A percentile compares a stretch with the other conserved stretches of the same genome.
Evolutionary conservation across 1,140 invertebrate genomes (phyloP).

Genomic region (Luehdorfia chinensis): DNA sequence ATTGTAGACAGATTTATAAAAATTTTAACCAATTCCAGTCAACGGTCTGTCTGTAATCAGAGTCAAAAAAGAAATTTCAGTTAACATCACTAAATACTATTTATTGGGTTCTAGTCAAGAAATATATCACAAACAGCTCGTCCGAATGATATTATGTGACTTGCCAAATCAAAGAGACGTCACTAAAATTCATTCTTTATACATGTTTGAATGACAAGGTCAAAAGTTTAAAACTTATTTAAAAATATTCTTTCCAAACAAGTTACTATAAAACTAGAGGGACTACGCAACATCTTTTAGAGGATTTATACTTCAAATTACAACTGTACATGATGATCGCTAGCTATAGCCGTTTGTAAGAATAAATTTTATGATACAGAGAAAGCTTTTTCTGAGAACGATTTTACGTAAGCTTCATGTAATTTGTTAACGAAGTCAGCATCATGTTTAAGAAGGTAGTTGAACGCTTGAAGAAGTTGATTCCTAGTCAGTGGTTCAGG

Average conservation of each 20-base stretch:
- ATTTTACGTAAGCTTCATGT: slow-evolving; percentile 93
- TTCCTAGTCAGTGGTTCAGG: slow-evolving; percentile 89
- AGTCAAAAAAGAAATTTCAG: neutral
- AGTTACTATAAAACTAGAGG: slow-evolving; percentile 62
- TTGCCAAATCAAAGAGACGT: slow-evolving; percentile 28
- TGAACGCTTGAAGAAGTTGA: slow-evolving; percentile 91
- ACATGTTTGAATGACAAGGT: slow-evolving; percentile 55
- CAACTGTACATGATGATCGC: slow-evolving; percentile 57
- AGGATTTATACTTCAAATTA: slow-evolving; percentile 66
- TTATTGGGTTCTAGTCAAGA: slow-evolving; percentile 46
- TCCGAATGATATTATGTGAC: slow-evolving; percentile 26
- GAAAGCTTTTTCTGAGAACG: slow-evolving; percentile 85
- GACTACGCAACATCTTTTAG: slow-evolving; percentile 57
- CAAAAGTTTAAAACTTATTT: slow-evolving; percentile 72
- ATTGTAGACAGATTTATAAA: no score
- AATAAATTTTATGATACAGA: slow-evolving; percentile 66
- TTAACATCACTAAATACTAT: neutral
- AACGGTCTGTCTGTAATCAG: slow-evolving; percentile 1
- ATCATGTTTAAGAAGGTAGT: slow-evolving; percentile 92
- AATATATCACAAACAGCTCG: slow-evolving; percentile 62
- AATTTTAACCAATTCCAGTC: slow-evolving; percentile 12
- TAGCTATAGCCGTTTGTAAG: slow-evolving; percentile 36
- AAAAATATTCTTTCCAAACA: slow-evolving; percentile 63
- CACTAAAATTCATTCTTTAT: slow-evolving; percentile 65
- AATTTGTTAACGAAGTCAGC: slow-evolving; percentile 90